phyloP scores from a whole-genome alignment of 2,797 vertebrate species.

The Microtus agrestis region DNA sequence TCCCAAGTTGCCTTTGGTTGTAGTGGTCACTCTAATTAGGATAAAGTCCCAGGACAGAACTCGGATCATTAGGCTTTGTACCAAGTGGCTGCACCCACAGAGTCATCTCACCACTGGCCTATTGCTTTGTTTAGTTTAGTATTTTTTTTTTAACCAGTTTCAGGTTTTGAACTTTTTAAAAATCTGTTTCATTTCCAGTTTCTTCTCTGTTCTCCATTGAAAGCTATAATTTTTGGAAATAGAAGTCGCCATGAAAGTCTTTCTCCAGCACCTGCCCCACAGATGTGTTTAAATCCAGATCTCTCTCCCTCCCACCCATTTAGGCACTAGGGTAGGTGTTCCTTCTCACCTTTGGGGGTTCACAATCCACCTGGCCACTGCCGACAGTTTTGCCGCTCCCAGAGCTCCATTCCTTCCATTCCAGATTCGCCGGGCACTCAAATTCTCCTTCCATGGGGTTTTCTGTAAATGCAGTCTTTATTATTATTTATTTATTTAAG shows the following conservation, averaged over 20 bases:
- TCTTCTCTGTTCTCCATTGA: constrained; percentile 29
- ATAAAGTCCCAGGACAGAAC: neutral
- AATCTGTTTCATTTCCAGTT: neutral
- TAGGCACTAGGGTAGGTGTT: neutral
- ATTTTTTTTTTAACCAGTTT: neutral
- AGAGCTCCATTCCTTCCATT: neutral
- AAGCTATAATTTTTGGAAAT: constrained; percentile 39
- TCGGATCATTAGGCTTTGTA: neutral
- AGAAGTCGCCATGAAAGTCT: neutral
- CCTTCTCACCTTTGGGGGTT: neutral
- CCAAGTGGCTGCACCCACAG: neutral
- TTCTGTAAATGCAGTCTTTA: neutral
- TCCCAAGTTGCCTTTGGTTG: neutral
- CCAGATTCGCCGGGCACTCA: neutral
- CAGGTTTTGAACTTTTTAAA: neutral
- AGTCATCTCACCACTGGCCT: neutral
- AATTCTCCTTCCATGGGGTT: neutral
- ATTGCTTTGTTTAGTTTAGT: neutral
- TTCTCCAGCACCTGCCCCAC: neutral
- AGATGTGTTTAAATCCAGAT: neutral
- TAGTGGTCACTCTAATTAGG: neutral
- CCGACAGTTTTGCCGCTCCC: neutral
- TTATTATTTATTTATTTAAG: neutral
- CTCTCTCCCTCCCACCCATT: neutral
- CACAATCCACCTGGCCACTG: neutral